Base-by-base conservation (phyloP, 2,888 invertebrate species). In the Leuctra nigra region DNA sequence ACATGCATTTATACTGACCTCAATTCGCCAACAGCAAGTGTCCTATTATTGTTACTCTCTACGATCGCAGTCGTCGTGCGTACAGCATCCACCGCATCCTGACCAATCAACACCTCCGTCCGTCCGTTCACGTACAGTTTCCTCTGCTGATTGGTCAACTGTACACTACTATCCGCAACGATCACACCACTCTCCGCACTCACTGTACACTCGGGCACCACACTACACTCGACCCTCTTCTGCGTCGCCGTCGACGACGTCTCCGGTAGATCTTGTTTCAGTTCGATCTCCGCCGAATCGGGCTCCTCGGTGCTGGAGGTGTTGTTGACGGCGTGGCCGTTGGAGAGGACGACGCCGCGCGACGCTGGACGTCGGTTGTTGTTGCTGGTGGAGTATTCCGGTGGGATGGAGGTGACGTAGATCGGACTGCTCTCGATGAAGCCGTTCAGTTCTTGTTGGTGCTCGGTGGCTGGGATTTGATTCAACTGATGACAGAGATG, bases 401-500 rank as follows among this genome's bases (percentile, higher is more conserved):
- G 53, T 22, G 61, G 69, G 53, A 70, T 83, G 63, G 87, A 87
- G 61, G 88, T 89, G 64, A 89, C 88, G 78, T 89, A 90, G 64
- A 90, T 88, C 56, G 87, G 86, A 57, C 87, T 85, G 69, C 84
- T 86, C 69, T 86, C 87, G 67, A 87, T 87, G 69, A 89, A 83
- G 59, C 88, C 89, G 79, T 88, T 90, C 62, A 87, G 75, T 65
- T 87, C 88, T 55, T 63, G 61, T 52, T 63, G 63, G 38, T 61
- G 61, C 25, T 61, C 59, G 64, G 64, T 56, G 64, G 62, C 57
- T 65, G 63, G 63, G 61, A 63, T 60, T 59, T 66, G 80, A 70
- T 83, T 85, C 69, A 84, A 70, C 84, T 84, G 77, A 4, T 77
- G 77, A 23, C 20, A 13, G n/a, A 44, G 23, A 44, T 38, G 29